A percentile compares a stretch with the other conserved stretches of the same genome.
phyloP scores from a whole-genome alignment of 2,888 invertebrate species.

The Lasioglossum pauxillum region DNA sequence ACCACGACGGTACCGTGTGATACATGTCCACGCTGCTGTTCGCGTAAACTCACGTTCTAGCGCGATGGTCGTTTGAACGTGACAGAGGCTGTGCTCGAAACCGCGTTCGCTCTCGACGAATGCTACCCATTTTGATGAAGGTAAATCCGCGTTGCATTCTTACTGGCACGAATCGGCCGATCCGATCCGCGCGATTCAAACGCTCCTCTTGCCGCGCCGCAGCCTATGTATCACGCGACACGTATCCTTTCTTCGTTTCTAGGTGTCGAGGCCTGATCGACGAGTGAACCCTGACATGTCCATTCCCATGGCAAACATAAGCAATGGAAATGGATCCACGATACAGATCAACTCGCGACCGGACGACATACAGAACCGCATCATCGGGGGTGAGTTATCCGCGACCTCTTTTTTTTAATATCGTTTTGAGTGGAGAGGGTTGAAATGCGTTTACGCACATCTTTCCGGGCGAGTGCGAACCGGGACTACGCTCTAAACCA shows the following conservation, averaged over 20 bases:
- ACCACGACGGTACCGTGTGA: background rate
- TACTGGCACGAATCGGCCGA: background rate
- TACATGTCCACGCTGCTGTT: background rate
- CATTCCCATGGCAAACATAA: constrained; percentile 78
- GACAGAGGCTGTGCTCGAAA: background rate
- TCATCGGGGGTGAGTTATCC: constrained; percentile 72
- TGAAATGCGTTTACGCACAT: too few species aligned
- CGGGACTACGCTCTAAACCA: too few species aligned
- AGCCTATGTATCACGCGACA: too few species aligned
- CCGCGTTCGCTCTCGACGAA: background rate
- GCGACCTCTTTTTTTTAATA: background rate
- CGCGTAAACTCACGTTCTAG: background rate
- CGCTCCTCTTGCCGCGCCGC: background rate
- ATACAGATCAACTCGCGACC: constrained; percentile 79
- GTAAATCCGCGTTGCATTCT: background rate
- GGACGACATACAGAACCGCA: constrained; percentile 79
- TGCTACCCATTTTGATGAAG: background rate
- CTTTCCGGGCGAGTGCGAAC: too few species aligned
- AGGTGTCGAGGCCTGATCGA: constrained; percentile 79
- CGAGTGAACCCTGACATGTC: constrained; percentile 77
- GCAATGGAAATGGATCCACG: constrained; percentile 76
- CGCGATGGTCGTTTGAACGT: background rate
- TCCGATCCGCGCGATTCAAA: background rate
- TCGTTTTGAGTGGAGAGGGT: too few species aligned
- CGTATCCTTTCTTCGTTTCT: background rate